phyloP scores from a whole-genome alignment of 2,888 invertebrate genomes.

The Oscheius sp. region DNA sequence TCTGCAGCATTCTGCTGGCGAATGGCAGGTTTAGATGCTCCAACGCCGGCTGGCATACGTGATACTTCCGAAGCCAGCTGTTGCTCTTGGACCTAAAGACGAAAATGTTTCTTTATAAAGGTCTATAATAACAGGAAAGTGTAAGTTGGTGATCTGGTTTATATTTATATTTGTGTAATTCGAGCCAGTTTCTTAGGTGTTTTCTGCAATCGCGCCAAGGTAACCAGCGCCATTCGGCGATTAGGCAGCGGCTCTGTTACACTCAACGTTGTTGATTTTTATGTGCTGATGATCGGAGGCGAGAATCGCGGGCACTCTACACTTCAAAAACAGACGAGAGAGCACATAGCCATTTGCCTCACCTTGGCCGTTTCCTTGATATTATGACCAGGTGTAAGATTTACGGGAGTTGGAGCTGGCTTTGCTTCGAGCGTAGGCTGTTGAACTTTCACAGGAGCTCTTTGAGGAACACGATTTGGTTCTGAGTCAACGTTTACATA shows the following conservation, averaged over 20 bases:
- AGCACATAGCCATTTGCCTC: not conserved
- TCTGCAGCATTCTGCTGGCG: constrained; percentile 40
- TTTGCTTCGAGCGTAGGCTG: constrained; percentile 38
- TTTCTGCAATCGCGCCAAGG: constrained; percentile 21
- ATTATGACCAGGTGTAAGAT: constrained; percentile 40
- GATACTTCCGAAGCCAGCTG: constrained; percentile 32
- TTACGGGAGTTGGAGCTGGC: constrained; percentile 32
- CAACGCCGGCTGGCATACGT: constrained; percentile 5
- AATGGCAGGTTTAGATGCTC: constrained; percentile 43
- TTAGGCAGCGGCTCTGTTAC: constrained; percentile 31
- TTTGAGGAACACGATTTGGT: constrained; percentile 33
- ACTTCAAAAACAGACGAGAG: not conserved
- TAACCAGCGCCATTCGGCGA: constrained; percentile 29
- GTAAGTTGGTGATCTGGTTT: not conserved
- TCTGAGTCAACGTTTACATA: constrained; percentile 31
- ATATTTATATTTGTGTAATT: constrained; percentile 15
- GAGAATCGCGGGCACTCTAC: constrained; percentile 21
- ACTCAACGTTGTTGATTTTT: constrained; percentile 30
- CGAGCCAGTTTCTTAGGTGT: not conserved
- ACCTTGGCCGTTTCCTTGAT: constrained; percentile 52
- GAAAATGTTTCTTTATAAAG: not conserved
- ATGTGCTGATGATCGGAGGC: constrained; percentile 30
- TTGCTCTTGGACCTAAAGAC: constrained; percentile 43
- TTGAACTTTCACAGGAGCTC: constrained; percentile 41
- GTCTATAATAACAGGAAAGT: too few species aligned